A percentile compares a stretch with the other conserved stretches of the same genome.
Conservation (phyloP, 2,113 vertebrate species). For the Chloebia gouldiae region DNA sequence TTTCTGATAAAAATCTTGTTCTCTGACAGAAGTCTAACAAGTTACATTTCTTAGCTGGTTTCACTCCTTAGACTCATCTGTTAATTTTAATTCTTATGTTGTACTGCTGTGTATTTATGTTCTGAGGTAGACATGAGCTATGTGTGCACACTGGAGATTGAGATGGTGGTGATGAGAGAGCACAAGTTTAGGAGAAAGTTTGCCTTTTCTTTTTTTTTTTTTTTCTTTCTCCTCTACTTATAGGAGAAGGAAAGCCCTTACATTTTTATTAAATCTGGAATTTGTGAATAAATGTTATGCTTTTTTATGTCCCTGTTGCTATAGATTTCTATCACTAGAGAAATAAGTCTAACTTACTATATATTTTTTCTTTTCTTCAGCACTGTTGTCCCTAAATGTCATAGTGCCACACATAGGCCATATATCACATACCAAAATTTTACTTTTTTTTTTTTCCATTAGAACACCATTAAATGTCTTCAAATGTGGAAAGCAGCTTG, state of each 20-base stretch:
- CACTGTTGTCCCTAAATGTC: background rate
- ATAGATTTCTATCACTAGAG: background rate
- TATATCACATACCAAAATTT: background rate
- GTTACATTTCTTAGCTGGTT: slow-evolving; percentile 65
- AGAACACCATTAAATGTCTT: background rate
- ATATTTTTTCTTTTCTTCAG: background rate
- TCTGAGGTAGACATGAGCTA: slow-evolving; percentile 39
- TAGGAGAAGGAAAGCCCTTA: background rate
- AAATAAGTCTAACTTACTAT: background rate
- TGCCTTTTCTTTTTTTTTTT: background rate
- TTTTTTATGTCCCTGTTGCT: background rate
- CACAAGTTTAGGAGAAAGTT: background rate
- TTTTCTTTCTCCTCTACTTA: background rate
- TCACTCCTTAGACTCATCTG: slow-evolving; percentile 27
- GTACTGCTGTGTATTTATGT: background rate
- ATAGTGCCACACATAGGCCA: background rate
- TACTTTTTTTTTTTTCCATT: background rate
- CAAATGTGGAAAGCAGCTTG: background rate
- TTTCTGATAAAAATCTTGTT: slow-evolving; percentile 75
- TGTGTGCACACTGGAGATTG: background rate
- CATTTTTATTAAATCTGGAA: background rate
- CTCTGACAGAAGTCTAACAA: slow-evolving; percentile 66
- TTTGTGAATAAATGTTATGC: background rate
- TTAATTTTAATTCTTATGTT: slow-evolving; percentile 33
- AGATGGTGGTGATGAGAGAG: background rate